These are phyloP conservation scores for Benitochromis conjunctus DNA, from an alignment of 2,113 vertebrate species.

Conservation along the genomic window DNA sequence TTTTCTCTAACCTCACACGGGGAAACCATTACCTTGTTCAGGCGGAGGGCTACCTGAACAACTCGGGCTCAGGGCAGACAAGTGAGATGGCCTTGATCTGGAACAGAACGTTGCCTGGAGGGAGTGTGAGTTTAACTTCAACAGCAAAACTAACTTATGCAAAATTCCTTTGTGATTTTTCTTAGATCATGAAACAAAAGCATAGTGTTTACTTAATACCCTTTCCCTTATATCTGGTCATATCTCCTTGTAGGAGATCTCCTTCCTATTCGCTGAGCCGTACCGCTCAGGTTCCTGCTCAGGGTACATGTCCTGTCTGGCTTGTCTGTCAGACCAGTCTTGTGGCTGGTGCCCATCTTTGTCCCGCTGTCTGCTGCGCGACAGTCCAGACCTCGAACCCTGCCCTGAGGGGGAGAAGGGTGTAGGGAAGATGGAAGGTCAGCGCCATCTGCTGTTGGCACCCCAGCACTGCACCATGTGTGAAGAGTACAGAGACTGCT, in stretches of 20 bases:
- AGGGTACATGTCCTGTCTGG: slow-evolving; percentile 81
- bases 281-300: slow-evolving; percentile 80
- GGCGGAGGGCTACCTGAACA: slow-evolving; percentile 86
- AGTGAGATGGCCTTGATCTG: slow-evolving; percentile 88
- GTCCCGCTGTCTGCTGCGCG: slow-evolving; percentile 75
- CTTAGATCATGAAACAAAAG: background rate
- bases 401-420: slow-evolving; percentile 61
- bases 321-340: slow-evolving; percentile 87
- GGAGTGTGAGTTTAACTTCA: slow-evolving; percentile 73
- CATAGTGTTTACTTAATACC: background rate
- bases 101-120: slow-evolving; percentile 84
- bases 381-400: slow-evolving; percentile 50
- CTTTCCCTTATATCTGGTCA: background rate
- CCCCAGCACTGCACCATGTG: slow-evolving; percentile 86
- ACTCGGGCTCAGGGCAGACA: slow-evolving; percentile 83
- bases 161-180: background rate
- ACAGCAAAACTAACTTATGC: background rate
- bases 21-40: slow-evolving; percentile 85
- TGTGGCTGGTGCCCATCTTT: slow-evolving; percentile 86
- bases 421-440: slow-evolving; percentile 27
- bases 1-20: slow-evolving; percentile 82
- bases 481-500: slow-evolving; percentile 87
- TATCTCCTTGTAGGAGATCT: slow-evolving; percentile 79
- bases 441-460: slow-evolving; percentile 78
- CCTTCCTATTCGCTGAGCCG: slow-evolving; percentile 88